Evolutionary conservation across 2,113 vertebrate species (phyloP).

Genomic region (Strix uralensis): DNA sequence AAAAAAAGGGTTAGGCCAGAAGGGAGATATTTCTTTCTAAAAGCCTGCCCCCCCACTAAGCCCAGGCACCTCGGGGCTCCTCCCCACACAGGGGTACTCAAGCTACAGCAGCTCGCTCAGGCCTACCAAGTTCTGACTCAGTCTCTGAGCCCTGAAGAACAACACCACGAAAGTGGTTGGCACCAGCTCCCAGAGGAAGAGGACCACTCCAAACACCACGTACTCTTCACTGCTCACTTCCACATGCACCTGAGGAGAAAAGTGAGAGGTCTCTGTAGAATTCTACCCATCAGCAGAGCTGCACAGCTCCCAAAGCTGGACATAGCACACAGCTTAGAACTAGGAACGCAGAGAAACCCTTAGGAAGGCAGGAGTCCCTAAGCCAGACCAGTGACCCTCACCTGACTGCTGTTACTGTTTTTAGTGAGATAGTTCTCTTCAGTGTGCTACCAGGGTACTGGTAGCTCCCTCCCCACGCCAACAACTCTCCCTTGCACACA

Average conservation of each 20-base stretch:
- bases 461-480: neutral
- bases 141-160: conserved; percentile 92
- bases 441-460: neutral
- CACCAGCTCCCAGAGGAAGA: conserved; percentile 95
- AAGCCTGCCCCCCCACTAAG: neutral
- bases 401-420: neutral
- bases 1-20: neutral
- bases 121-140: conserved; percentile 92
- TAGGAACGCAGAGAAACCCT: neutral
- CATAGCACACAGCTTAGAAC: neutral
- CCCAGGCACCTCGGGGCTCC: neutral
- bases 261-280: neutral
- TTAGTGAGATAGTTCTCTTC: neutral
- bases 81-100: neutral
- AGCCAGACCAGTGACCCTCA: neutral
- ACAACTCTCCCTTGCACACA: neutral
- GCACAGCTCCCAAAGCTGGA: neutral
- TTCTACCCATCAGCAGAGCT: neutral
- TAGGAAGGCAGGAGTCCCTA: fast-evolving
- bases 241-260: conserved; percentile 74
- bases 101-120: neutral
- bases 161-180: conserved; percentile 89
- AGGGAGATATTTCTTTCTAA: neutral
- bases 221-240: conserved; percentile 86
- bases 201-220: conserved; percentile 88